Base-by-base conservation (phyloP, 2,888 invertebrate genomes). In the Meteorus colon region DNA sequence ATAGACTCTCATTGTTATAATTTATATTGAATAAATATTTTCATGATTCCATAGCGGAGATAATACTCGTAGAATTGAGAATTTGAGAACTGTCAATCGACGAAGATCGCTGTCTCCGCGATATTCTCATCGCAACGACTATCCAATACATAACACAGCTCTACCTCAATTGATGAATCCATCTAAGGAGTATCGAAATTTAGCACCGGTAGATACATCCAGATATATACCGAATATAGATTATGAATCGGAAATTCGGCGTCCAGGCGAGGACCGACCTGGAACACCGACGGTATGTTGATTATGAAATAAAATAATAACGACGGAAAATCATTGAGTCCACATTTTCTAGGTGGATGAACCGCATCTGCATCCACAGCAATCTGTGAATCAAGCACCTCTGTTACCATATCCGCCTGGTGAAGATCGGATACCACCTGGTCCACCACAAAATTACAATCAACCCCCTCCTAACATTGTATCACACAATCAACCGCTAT, bases 251-350 rank as follows among this genome's bases (percentile, higher is more conserved):
- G 84, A 85, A n/a, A 84, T 88, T 71, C 83, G 88, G 14, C 82
- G 89, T 76, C 85, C 89, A 19, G 87, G 86, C n/a, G 94, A 94
- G 86, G 94, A 94, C 84, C 91, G 94, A 68, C 92, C 94, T 0
- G 94, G 93, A 66, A 95, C 95, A 10, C 95, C 95, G 1, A 95
- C 95, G 1, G 92, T 94, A 69, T 81, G 34, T 45, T 67, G 1
- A 16, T 29, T 45, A 19, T 60, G 62, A 48, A 48, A 29, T 8
- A 19, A 41, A 41, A 41, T 41, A 2, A 10, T 41, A 8, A 12
- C 12, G 12, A 8, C 41, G 59, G n/a, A 45, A 63, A 51, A 74
- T 34, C 62, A 24, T 24, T 45, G n/a, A 29, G 51, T 65, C 68
- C 8, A 19, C 69, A 37, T 70, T 71, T 75, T 73, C 63, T 63